Evolutionary conservation across 1,140 invertebrate genomes (phyloP), one percentile per base, ranked within the genome.

Genomic region (Maniola jurtina): DNA sequence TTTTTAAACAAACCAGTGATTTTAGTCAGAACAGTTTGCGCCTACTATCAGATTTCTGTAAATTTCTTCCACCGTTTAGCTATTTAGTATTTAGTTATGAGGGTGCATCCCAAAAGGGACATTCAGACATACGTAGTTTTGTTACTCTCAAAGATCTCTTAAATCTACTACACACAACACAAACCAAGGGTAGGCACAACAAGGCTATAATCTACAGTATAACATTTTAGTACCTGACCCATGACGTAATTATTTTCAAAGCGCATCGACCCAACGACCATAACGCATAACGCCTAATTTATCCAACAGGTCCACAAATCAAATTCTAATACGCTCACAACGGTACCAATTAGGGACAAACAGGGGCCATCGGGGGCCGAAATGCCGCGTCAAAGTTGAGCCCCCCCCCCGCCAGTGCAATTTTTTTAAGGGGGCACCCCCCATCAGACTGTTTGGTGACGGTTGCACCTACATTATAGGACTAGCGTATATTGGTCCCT

Each of bases 341-440:
- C 75, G 71, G 73, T 72, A 75, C 76, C 84, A 86, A 86, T 88
- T 88, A 88, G 72, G 76, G 64, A 76, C 77, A 82, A 84, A 81
- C 76, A 81, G 72, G 76, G 64, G 77, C 77, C 81, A 84, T 79
- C 76, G 80, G 76, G 71, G 72, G 66, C 73, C 77, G 72, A 75
- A 79, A 73, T 70, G 75, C 72, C 71, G 72, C 82, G 86, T 88
- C 86, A 88, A 80, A 86, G 81, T 86, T 84, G 84, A 83, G 69
- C 70, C 48, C 64, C 25, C 25, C 75, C 75, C 57, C 57, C 68
- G 66, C 65, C 61, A 71, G 72, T 80, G 80, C 80, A 81, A 79
- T 83, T 89, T 89, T 87, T 89, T 85, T 79, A 70, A 68, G 75
- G 81, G 75, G 75, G 77, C 68, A 76, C 71, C 72, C 68, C 71